Evolutionary conservation across 2,888 invertebrate genomes (phyloP).

Genomic region (Cantharis rustica): DNA sequence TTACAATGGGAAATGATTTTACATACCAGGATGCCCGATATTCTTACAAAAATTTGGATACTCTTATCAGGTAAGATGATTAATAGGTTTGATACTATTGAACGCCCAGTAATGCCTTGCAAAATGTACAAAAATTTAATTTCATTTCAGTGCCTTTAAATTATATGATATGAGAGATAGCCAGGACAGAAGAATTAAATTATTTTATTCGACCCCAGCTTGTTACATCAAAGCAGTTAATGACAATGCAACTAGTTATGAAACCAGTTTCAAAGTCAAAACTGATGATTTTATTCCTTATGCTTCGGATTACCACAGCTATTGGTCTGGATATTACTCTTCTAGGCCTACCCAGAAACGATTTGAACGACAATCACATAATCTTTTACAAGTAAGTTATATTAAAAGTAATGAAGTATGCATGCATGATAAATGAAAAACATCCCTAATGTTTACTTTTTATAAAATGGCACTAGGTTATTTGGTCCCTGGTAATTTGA

Average conservation of each 20-base stretch:
- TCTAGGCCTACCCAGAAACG: conserved; percentile 64
- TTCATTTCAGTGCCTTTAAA: neutral
- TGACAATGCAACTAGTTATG: conserved; percentile 48
- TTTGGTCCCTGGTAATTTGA: too few relatives aligned
- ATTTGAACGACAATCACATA: conserved; percentile 58
- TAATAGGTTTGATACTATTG: too few relatives aligned
- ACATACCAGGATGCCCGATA: conserved; percentile 77
- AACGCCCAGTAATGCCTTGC: too few relatives aligned
- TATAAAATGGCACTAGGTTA: too few relatives aligned
- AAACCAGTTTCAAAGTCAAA: conserved; percentile 50
- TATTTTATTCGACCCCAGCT: conserved; percentile 81
- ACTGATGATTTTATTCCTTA: conserved; percentile 71
- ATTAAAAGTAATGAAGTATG: too few relatives aligned
- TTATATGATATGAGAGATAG: neutral
- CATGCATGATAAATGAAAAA: neutral
- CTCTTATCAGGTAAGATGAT: conserved; percentile 84
- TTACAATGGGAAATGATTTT: conserved; percentile 95
- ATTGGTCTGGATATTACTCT: conserved; percentile 75
- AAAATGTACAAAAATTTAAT: neutral
- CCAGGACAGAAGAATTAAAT: conserved; percentile 61
- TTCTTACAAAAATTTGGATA: conserved; percentile 88
- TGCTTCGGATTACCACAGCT: conserved; percentile 66
- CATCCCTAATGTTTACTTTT: too few relatives aligned
- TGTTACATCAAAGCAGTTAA: conserved; percentile 77
- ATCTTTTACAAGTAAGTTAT: conserved; percentile 60